Base-by-base conservation (phyloP, 2,113 vertebrate genomes). In the Ophiodon elongatus region DNA sequence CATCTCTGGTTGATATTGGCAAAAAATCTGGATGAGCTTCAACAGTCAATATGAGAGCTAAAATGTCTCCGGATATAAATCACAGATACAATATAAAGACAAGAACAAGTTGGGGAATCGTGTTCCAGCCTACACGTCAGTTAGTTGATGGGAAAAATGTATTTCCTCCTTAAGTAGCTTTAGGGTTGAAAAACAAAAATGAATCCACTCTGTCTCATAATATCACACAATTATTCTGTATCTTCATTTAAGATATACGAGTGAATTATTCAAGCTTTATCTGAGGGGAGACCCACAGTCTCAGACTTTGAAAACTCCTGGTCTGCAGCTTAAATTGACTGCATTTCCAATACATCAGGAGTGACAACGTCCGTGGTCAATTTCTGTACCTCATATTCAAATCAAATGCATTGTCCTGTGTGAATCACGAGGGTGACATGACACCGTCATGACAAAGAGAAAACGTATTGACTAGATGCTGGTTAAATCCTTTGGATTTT, bases 401-500 rank as follows among this genome's bases (percentile, higher is more conserved):
- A 31, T 31, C 15, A 31, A 62, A 47, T n/a, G 27, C 39, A 62
- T 25, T n/a, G 8, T 35, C 23, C 11, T 23, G 33, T 21, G 9
- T 47, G 1, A 52, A 29, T 31, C 39, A 17, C 8, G 3, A 19
- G 4, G 14, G 41, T 54, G 27, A n/a, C 23, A 56, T 52, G 23
- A 45, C 23, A n/a, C 27, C 11, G 9, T 63, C 59, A 50, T 50
- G 45, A 60, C 54, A 45, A 19, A 33, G 27, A 27, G 25, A n/a
- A 60, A 35, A 56, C 1, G 0, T 17, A 47, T 47, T 62, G 39
- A 85, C 57, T 27, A 64, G 62, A 57, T 62, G 66, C 52, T 23
- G 60, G 57, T 54, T 59, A 52, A 78, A 60, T 66, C 15, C 6
- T 25, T 39, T 56, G 21, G 25, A 68, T 68, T 63, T 67, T 17